phyloP scores from a whole-genome alignment of 2,797 vertebrate genomes.

The Gorsachius magnificus region DNA sequence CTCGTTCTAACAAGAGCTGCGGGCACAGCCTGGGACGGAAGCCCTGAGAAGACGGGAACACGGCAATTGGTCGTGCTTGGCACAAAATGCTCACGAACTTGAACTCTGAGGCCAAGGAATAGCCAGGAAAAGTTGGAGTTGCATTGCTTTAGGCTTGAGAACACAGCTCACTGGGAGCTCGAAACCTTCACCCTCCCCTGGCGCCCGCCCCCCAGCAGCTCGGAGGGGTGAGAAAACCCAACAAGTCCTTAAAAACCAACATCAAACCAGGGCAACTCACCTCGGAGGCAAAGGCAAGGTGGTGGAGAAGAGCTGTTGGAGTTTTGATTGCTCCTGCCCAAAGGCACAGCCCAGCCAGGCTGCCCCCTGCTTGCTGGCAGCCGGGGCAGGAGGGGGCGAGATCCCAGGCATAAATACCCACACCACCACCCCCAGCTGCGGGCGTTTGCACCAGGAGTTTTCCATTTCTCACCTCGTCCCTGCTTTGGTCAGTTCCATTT shows the following conservation, averaged over 20 bases:
- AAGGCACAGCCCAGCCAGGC: accelerated
- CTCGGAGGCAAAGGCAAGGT: background rate
- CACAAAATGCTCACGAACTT: background rate
- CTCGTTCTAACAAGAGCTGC: background rate
- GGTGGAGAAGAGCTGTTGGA: accelerated
- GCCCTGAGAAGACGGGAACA: background rate
- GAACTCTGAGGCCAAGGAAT: background rate
- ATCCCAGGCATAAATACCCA: background rate
- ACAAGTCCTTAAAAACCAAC: background rate
- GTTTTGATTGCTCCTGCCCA: no score
- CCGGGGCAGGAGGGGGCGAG: no score
- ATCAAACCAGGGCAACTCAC: background rate
- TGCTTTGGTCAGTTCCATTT: background rate
- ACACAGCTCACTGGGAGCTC: accelerated
- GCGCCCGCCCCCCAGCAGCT: background rate
- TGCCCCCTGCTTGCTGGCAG: accelerated
- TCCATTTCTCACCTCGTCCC: background rate
- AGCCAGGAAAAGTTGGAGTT: background rate
- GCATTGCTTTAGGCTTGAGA: background rate
- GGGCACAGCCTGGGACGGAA: background rate
- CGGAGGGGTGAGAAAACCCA: background rate
- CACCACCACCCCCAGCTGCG: background rate
- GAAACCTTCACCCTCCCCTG: background rate
- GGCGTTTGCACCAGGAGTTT: accelerated
- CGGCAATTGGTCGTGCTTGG: background rate